A percentile compares a stretch with the other conserved stretches of the same genome.
phyloP scores from a whole-genome alignment of 2,113 vertebrate genomes.

The Heptranchias perlo region DNA sequence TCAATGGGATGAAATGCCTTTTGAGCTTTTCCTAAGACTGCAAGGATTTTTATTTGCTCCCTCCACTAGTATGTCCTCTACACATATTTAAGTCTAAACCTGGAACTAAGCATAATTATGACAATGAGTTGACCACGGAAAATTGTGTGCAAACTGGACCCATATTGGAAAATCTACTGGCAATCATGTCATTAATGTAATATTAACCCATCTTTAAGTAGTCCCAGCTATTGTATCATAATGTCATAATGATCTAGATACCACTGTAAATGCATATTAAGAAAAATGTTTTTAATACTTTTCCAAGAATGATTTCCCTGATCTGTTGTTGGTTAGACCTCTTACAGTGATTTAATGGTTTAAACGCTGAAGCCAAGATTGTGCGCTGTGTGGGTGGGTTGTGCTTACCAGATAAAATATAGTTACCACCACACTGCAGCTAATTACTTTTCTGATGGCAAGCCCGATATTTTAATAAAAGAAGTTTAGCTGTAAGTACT shows the following conservation, averaged over 20 bases:
- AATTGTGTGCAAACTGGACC: too few relatives aligned
- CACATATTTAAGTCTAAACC: neutral
- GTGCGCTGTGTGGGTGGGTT: neutral
- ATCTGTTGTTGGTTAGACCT: neutral
- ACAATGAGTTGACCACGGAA: neutral
- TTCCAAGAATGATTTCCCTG: neutral
- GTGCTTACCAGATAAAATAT: neutral
- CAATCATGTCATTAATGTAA: neutral
- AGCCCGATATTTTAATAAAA: neutral
- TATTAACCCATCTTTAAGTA: neutral
- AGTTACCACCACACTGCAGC: neutral
- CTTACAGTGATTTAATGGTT: neutral
- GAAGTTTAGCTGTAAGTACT: neutral
- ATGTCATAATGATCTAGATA: neutral
- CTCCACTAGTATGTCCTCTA: neutral
- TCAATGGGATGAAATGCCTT: neutral
- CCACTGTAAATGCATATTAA: neutral
- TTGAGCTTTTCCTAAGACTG: neutral
- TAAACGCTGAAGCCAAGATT: neutral
- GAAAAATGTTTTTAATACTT: neutral
- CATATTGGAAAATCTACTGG: neutral
- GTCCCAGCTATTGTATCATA: neutral
- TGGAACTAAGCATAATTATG: neutral
- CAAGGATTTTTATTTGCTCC: neutral
- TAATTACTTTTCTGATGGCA: neutral